Conservation (phyloP, 2,888 invertebrate genomes). For the Acrobasis repandana region DNA sequence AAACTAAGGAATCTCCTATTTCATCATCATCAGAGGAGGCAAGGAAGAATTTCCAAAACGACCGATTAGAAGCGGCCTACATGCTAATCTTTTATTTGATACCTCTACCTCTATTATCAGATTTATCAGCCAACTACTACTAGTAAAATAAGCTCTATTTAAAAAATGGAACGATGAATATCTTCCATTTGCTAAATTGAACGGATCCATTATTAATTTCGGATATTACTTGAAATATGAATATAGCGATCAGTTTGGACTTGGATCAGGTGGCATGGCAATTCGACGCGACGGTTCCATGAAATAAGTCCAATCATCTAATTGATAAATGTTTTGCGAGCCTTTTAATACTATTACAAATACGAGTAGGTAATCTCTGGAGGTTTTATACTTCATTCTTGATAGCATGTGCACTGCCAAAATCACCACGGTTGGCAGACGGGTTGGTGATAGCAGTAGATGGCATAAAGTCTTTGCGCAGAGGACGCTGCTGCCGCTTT, state of each 20-base stretch:
- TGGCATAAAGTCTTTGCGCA: too few species aligned
- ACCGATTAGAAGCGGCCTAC: too few species aligned
- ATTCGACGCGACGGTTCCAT: background rate
- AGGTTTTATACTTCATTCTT: background rate
- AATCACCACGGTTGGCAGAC: too few species aligned
- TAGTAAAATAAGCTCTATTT: background rate
- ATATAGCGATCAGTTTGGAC: conserved; percentile 2
- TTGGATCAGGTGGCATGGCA: background rate
- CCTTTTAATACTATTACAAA: background rate
- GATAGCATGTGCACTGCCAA: too few species aligned
- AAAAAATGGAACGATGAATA: conserved; percentile 11
- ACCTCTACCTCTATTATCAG: too few species aligned
- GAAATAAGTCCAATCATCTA: background rate
- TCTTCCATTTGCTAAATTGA: conserved; percentile 15
- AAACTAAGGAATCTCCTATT: too few species aligned
- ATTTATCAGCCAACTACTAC: too few species aligned
- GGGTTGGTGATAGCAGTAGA: too few species aligned
- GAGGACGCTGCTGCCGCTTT: too few species aligned
- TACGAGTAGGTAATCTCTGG: background rate
- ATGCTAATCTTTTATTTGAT: too few species aligned
- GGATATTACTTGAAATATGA: conserved; percentile 14
- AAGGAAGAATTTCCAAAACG: too few species aligned
- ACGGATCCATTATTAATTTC: conserved; percentile 15
- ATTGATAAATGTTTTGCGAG: background rate
- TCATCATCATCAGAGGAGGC: too few species aligned